Evolutionary conservation across 1,140 invertebrate species (phyloP).

Genomic region (Dendroctonus valens): DNA sequence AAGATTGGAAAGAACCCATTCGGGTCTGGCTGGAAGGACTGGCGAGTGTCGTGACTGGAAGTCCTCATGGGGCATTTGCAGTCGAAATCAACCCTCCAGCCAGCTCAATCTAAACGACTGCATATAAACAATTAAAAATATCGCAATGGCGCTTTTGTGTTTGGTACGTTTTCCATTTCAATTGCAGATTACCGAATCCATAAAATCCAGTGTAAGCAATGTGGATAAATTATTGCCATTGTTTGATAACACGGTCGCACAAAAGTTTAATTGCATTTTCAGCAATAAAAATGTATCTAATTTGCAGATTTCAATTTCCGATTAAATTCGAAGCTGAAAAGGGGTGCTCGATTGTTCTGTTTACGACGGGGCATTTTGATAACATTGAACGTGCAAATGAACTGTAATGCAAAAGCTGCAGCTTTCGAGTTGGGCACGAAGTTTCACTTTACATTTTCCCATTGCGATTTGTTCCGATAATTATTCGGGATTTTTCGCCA

Average conservation of each 20-base stretch:
- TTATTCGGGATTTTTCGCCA: no score
- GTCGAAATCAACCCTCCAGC: no score
- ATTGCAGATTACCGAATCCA: constrained; percentile 19
- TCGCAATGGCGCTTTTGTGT: no score
- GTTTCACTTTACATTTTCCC: no score
- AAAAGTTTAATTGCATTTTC: constrained; percentile 26
- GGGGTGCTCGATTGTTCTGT: constrained; percentile 12
- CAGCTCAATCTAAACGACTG: no score
- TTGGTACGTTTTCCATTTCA: constrained; percentile 7
- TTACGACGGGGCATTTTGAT: constrained; percentile 3
- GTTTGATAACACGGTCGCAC: constrained; percentile 14
- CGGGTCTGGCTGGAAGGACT: no score
- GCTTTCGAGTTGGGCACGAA: no score
- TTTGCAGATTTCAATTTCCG: constrained; percentile 26
- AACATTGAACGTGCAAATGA: constrained; percentile 3
- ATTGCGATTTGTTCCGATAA: no score
- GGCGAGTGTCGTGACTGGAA: no score
- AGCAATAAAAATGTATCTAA: constrained; percentile 27
- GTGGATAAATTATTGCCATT: constrained; percentile 18
- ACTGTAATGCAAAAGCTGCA: constrained; percentile 3
- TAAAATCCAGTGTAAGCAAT: constrained; percentile 19
- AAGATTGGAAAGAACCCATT: no score
- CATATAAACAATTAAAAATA: no score
- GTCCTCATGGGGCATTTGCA: no score
- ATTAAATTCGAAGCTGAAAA: constrained; percentile 20